A percentile compares a stretch with the other conserved stretches of the same genome.
Evolutionary conservation across 2,888 invertebrate species (phyloP).

Genomic region (Ophion slaviceki): DNA sequence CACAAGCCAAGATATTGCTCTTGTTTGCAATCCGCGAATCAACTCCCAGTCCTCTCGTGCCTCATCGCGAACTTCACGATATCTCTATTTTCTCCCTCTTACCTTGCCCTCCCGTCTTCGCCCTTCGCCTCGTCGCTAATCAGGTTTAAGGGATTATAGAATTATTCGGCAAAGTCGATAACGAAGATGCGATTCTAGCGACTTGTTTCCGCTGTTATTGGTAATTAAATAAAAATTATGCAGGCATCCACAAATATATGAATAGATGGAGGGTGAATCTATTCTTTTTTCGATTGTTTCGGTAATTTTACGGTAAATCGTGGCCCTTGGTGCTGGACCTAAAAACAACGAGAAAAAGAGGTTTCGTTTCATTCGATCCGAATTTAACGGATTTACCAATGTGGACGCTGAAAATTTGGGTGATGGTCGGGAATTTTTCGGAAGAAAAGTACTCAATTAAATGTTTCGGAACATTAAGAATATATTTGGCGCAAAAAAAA

Average conservation of each 20-base stretch:
- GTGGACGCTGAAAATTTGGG: too few species aligned
- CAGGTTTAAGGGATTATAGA: constrained; percentile 82
- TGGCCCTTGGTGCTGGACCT: too few species aligned
- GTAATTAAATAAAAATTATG: not conserved
- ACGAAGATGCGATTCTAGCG: constrained; percentile 73
- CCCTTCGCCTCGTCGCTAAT: constrained; percentile 76
- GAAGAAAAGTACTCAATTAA: too few species aligned
- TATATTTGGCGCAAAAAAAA: too few species aligned
- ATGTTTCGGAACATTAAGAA: too few species aligned
- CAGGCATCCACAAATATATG: not conserved
- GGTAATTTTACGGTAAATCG: too few species aligned
- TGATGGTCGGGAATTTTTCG: too few species aligned
- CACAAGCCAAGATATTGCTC: constrained; percentile 78
- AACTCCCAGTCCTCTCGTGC: constrained; percentile 71
- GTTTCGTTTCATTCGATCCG: not conserved
- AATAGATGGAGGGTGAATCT: too few species aligned
- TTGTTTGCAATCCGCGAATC: constrained; percentile 79
- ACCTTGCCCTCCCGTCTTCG: constrained; percentile 38
- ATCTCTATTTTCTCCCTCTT: constrained; percentile 56
- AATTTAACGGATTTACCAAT: not conserved
- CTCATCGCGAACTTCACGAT: constrained; percentile 49
- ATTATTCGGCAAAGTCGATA: constrained; percentile 82
- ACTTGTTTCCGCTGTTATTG: constrained; percentile 10
- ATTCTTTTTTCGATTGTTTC: too few species aligned
- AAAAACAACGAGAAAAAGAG: too few species aligned